Base-by-base conservation (phyloP, 2,113 vertebrate species). In the Noctilio leporinus region DNA sequence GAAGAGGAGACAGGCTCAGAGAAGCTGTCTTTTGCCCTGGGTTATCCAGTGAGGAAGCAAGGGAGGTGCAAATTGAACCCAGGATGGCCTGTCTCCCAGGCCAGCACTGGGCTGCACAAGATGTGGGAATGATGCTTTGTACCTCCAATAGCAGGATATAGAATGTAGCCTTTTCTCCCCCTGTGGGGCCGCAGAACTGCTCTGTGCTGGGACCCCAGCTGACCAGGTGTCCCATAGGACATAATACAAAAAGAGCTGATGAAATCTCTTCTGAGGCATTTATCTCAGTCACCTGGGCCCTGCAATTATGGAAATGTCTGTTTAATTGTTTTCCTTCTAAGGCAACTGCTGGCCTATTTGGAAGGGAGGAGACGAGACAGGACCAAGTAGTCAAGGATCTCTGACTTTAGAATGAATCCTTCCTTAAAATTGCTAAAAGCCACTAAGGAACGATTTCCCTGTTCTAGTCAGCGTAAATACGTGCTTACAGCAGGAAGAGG, bases 391-490 rank as follows among this genome's bases (percentile, higher is more conserved):
- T 90, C 81, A 57, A 86, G 10, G 22, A 73, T 80, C 75, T 87
- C 76, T 86, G 16, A 83, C 67, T 92, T 82, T 30, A 86, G 90
- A 80, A 85, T 28, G 59, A 78, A 67, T 64, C 8, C 22, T 86
- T 53, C 40, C 49, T 82, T 72, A 64, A 65, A 87, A 49, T 30
- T 67, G 15, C 55, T 67, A 38, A 51, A 78, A 86, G 20, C 16
- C 4, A 45, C 28, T 33, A 17, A 62, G 30, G 47, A 67, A 55
- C 22, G 7, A 26, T 62, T 24, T 78, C 4, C 28, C 35, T 26
- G 24, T 69, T 93, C 51, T 49, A 70, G 57, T 75, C 5, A 20
- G 15, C 64, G n/a, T 30, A 81, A 85, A 28, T 5, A 19, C 15
- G 0, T 49, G 28, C 35, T 53, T 87, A 55, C 11, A 30, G 40